These are phyloP conservation scores for Danio aesculapii DNA, from an alignment of 2,797 vertebrate genomes.

Conservation along the genomic window DNA sequence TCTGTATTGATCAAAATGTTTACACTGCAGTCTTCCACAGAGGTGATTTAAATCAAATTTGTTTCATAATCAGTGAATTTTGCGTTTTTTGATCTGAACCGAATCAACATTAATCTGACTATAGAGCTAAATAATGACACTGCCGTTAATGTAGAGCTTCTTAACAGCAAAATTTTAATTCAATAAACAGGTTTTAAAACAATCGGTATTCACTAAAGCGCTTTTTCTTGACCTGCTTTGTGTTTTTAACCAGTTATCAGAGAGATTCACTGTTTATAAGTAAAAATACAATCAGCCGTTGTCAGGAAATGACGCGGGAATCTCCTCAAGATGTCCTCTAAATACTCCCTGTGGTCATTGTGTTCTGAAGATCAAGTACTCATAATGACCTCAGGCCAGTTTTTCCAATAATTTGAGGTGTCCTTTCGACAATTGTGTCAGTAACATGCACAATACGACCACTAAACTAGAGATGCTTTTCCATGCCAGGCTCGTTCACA, in stretches of 20 bases:
- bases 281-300: conserved; percentile 65
- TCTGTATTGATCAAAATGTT: no score
- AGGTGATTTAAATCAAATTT: no score
- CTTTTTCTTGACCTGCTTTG: no score
- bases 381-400: conserved; percentile 79
- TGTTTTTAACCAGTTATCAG: conserved; percentile 66
- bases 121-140: no score
- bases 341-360: conserved; percentile 64
- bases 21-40: no score
- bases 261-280: conserved; percentile 66
- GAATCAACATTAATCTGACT: no score
- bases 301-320: conserved; percentile 64
- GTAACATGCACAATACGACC: conserved; percentile 76
- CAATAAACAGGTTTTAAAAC: no score
- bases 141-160: no score
- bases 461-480: conserved; percentile 65
- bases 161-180: no score
- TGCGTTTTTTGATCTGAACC: no score
- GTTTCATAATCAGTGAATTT: no score
- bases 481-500: conserved; percentile 67
- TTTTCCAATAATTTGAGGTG: conserved; percentile 79
- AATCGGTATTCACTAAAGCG: no score
- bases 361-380: conserved; percentile 74
- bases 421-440: conserved; percentile 80
- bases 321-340: conserved; percentile 69